Evolutionary conservation across 1,140 invertebrate genomes (phyloP), one percentile per base, ranked within the genome.

Genomic region (Protaetia brevitarsis): DNA sequence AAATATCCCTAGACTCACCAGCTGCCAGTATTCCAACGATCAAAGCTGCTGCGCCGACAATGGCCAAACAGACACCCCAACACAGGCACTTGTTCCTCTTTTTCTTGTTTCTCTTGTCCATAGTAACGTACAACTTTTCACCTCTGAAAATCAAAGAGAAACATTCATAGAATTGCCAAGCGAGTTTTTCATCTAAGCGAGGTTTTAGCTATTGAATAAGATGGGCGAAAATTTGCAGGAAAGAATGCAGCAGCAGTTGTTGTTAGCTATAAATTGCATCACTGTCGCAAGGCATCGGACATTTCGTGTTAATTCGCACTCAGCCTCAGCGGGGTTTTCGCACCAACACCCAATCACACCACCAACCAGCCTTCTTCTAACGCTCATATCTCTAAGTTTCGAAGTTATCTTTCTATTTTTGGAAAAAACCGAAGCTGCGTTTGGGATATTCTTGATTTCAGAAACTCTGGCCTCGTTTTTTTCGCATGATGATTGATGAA

Each of bases 71-170:
- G 63, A 83, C 77, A 57, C 82, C 83, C 88, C 88, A 90, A 71
- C 87, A 89, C 1, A 87, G 77, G 65, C 85, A 83, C 73, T 85
- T 83, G 74, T 84, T 87, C 81, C 86, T 87, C 28, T 85, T 87
- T 65, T 86, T 87, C 65, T n/a, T 83, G 3, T 85, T 83, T 45
- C 89, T 80, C 74, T 91, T 91, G 74, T 91, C 89, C 73, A 89
- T 89, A 10, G 90, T n/a, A n/a, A 92, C 88, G 72, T 91, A 91
- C 31, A 92, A 76, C 76, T 92, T 92, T 78, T 91, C 89, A 61
- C 89, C 89, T 77, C 90, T 90, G 84, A 51, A 88, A 88, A 78
- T 80, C 62, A 64, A 63, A 21, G 57, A 29, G 11, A 59, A 59
- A 29, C 16, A 30, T 29, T 29, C 30, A 51, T 2, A 19, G 8